Conservation (phyloP, 2,797 vertebrate species). For the Halcyon leucocephala region DNA sequence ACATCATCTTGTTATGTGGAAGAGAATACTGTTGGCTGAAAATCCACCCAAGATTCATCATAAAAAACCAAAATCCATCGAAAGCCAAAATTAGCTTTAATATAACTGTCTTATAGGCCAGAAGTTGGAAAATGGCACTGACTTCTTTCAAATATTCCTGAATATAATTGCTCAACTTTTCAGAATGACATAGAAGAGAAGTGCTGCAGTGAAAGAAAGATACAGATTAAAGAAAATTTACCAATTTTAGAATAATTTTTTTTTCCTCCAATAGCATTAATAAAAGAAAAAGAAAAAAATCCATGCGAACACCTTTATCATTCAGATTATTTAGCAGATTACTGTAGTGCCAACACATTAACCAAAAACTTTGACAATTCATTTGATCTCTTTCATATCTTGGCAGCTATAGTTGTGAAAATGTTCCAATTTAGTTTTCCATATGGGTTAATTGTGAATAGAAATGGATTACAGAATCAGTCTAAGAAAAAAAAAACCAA, state of each 20-base stretch:
- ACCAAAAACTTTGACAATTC: not conserved
- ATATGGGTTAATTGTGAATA: conserved; percentile 44
- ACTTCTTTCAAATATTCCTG: conserved; percentile 7
- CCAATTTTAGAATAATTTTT: not conserved
- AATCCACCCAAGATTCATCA: not conserved
- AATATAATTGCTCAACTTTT: conserved; percentile 4
- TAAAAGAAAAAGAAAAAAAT: not conserved
- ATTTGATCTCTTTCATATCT: not conserved
- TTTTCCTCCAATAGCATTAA: no score
- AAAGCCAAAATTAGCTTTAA: conserved; percentile 5
- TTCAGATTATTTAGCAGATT: conserved; percentile 12
- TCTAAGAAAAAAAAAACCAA: conserved; percentile 2
- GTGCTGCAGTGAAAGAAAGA: not conserved
- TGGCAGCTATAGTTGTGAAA: not conserved
- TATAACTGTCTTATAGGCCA: not conserved
- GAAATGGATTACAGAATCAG: not conserved
- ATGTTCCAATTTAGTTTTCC: not conserved
- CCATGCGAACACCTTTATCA: conserved; percentile 10
- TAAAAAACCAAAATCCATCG: not conserved
- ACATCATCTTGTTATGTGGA: not conserved
- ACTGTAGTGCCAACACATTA: not conserved
- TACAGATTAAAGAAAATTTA: not conserved
- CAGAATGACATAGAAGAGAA: not conserved
- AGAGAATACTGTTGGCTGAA: not conserved
- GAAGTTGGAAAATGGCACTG: not conserved